A percentile compares a stretch with the other conserved stretches of the same genome.
These are phyloP conservation scores for Megaleporinus macrocephalus DNA, from an alignment of 2,113 vertebrate genomes.

Conservation along the genomic window DNA sequence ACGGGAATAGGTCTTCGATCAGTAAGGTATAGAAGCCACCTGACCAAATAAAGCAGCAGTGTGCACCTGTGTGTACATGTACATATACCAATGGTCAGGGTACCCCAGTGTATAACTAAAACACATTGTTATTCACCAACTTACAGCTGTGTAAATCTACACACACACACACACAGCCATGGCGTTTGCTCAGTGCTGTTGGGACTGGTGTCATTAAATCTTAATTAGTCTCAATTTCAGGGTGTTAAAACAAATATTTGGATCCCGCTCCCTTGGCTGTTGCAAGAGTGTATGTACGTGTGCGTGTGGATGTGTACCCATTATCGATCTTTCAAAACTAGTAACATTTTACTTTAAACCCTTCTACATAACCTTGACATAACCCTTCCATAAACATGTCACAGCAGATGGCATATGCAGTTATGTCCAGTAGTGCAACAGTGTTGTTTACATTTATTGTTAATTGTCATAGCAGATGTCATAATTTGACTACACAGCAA, in stretches of 20 bases:
- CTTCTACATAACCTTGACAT: too few relatives aligned
- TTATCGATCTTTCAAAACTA: too few relatives aligned
- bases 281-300: background rate
- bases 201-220: slow-evolving; percentile 71
- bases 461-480: too few relatives aligned
- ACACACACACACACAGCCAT: slow-evolving; percentile 41
- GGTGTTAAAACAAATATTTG: slow-evolving; percentile 66
- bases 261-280: slow-evolving; percentile 61
- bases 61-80: background rate
- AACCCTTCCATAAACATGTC: too few relatives aligned
- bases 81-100: background rate
- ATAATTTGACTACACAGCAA: too few relatives aligned
- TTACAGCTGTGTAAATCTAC: slow-evolving; percentile 40
- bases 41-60: slow-evolving; percentile 22
- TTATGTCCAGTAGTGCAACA: too few relatives aligned
- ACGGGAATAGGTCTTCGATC: background rate
- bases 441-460: too few relatives aligned
- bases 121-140: slow-evolving; percentile 21
- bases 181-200: slow-evolving; percentile 51
- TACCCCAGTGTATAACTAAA: slow-evolving; percentile 18
- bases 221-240: slow-evolving; percentile 71
- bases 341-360: too few relatives aligned
- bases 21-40: slow-evolving; percentile 10
- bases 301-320: background rate
- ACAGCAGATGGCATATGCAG: too few relatives aligned